Evolutionary conservation across 2,888 invertebrate genomes (phyloP).

Genomic region (Endotricha flammealis): DNA sequence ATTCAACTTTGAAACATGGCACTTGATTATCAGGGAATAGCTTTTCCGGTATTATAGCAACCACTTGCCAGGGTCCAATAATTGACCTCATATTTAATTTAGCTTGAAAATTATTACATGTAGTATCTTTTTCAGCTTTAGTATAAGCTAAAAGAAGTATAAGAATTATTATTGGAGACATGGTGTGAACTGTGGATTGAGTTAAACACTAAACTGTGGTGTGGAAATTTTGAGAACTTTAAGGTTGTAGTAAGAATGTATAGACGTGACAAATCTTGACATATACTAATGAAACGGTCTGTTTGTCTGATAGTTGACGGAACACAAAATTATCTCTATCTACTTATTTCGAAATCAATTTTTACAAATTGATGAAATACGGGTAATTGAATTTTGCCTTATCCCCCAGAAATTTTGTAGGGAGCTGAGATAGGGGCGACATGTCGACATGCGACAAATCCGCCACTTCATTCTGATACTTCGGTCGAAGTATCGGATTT

Average conservation of each 20-base stretch:
- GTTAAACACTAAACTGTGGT: conserved; percentile 4
- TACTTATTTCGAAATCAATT: no score
- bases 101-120: conserved; percentile 49
- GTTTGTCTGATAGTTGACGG: no score
- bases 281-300: no score
- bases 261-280: conserved; percentile 20
- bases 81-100: conserved; percentile 46
- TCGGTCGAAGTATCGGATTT: no score
- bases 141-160: conserved; percentile 25
- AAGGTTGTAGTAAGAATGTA: conserved; percentile 8
- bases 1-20: conserved; percentile 54
- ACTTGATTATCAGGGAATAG: conserved; percentile 49
- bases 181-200: conserved; percentile 19
- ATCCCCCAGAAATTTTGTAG: no score
- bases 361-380: no score
- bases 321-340: no score
- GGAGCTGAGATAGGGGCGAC: no score
- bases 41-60: conserved; percentile 57
- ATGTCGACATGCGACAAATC: no score
- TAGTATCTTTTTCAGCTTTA: conserved; percentile 25
- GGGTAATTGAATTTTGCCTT: no score
- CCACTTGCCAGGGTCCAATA: conserved; percentile 56
- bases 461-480: no score
- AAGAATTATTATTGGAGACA: conserved; percentile 27
- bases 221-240: conserved; percentile 9